phyloP scores from a whole-genome alignment of 2,113 vertebrate species.

The Nymphicus hollandicus region DNA sequence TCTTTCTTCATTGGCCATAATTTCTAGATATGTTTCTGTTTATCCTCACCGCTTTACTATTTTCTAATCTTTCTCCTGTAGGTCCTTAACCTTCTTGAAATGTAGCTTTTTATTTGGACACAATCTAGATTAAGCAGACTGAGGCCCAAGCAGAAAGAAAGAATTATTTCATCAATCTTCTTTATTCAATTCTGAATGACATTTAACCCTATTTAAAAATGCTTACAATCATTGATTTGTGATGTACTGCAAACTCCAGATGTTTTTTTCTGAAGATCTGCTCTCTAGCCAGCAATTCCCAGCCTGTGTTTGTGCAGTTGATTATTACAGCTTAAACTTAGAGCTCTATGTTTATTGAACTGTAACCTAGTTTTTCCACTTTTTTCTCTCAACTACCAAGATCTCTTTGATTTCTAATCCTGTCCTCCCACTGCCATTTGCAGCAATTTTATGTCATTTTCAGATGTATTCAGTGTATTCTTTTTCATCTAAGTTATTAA shows the following conservation, averaged over 20 bases:
- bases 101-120: neutral
- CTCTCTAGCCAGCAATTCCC: neutral
- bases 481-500: neutral
- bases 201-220: neutral
- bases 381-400: neutral
- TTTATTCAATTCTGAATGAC: neutral
- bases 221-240: neutral
- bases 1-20: neutral
- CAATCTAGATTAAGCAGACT: neutral
- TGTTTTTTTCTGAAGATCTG: neutral
- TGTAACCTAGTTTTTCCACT: neutral
- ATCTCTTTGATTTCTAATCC: constrained; percentile 15
- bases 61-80: neutral
- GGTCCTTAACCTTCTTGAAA: neutral
- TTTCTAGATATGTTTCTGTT: neutral
- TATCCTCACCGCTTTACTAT: neutral
- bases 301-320: neutral
- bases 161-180: neutral
- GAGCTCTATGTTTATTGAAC: neutral
- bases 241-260: neutral
- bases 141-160: neutral
- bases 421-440: neutral
- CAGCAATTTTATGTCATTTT: neutral
- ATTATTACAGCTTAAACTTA: neutral
- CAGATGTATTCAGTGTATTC: neutral